Evolutionary conservation across 2,797 vertebrate species (phyloP).

Genomic region (Oceanodroma leucorhoa): DNA sequence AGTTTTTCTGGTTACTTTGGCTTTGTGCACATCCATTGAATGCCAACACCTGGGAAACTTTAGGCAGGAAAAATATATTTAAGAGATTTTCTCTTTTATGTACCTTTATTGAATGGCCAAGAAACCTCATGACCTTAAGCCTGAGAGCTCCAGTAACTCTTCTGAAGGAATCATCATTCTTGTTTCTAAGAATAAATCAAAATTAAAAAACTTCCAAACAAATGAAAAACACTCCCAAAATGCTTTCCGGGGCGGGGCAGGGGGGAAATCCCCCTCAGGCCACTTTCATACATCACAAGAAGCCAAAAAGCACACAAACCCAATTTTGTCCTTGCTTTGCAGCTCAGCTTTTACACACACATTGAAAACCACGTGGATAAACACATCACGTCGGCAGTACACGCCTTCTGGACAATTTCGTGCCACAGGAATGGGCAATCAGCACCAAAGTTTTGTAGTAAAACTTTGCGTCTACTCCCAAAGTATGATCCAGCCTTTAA

Average conservation of each 20-base stretch:
- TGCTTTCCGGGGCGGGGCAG: fast-evolving
- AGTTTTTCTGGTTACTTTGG: background rate
- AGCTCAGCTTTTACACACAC: background rate
- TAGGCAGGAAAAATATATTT: background rate
- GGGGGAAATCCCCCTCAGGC: background rate
- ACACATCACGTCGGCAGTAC: background rate
- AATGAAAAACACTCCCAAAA: background rate
- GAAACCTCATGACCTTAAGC: background rate
- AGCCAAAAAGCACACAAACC: background rate
- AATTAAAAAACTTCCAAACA: background rate
- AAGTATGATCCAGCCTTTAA: background rate
- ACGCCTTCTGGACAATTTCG: background rate
- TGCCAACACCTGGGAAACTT: background rate
- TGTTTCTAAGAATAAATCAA: background rate
- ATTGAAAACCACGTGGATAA: background rate
- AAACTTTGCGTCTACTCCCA: background rate
- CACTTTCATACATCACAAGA: background rate
- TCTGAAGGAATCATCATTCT: background rate
- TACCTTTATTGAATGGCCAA: background rate
- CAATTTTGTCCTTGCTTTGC: background rate
- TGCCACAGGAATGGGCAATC: background rate
- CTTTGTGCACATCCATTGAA: background rate
- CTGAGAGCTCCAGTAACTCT: background rate
- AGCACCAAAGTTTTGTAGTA: background rate
- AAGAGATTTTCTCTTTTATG: background rate